Percentiles rank a stretch among this genome's conserved stretches.
phyloP scores from a whole-genome alignment of 92 coral and sea anemone species.

The Montipora capitata region DNA sequence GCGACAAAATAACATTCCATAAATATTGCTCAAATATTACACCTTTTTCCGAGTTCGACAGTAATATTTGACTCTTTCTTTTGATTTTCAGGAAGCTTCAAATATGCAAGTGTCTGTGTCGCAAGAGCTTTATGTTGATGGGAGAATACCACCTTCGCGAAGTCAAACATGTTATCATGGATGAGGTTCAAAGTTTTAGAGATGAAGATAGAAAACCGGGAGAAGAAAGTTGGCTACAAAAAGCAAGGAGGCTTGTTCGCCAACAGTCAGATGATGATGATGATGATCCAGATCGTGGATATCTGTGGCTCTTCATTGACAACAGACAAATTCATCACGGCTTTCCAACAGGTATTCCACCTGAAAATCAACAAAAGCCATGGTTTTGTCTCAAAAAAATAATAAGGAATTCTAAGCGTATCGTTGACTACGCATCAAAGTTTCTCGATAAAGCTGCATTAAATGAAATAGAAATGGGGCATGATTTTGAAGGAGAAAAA shows the following conservation, averaged over 20 bases:
- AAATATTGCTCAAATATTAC: no score
- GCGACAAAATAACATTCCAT: no score
- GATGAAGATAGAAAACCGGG: neutral
- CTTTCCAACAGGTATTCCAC: neutral
- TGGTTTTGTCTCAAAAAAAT: neutral
- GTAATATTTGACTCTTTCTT: no score
- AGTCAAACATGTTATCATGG: neutral
- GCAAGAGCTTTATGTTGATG: no score
- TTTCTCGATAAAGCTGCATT: no score
- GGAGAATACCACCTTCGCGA: neutral
- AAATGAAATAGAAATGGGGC: neutral
- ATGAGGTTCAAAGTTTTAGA: slow-evolving; percentile 4
- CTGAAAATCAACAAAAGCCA: neutral
- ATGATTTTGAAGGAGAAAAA: slow-evolving; percentile 6
- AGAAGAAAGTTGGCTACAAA: neutral
- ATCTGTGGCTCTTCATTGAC: neutral
- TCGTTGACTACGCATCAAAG: neutral
- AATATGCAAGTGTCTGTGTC: no score
- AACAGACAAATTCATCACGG: neutral
- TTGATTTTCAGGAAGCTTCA: no score
- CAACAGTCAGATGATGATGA: neutral
- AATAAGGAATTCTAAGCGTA: neutral
- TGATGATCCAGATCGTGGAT: neutral
- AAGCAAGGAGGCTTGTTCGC: neutral
- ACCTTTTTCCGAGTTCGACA: no score